Conservation (phyloP, 2,113 vertebrate species). For the Strix uralensis region DNA sequence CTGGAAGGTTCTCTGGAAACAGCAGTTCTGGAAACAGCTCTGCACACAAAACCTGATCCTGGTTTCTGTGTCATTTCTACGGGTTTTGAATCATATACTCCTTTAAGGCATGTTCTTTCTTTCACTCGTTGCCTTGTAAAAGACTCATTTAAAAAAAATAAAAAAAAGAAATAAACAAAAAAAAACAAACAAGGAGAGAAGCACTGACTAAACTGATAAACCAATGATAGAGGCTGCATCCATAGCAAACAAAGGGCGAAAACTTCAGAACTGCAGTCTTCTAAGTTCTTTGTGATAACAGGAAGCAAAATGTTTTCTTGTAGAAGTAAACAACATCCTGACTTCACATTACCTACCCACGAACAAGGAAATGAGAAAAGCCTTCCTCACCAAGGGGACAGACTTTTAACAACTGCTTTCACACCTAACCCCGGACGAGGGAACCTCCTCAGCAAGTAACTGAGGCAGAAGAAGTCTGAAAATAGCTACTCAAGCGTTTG, state of each 20-base stretch:
- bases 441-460: not conserved
- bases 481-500: not conserved
- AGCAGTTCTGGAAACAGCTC: not conserved
- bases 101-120: conserved; percentile 11
- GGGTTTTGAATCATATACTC: not conserved
- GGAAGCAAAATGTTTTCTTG: conserved; percentile 27
- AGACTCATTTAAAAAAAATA: not conserved
- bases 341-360: not conserved
- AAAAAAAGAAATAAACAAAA: too few species aligned
- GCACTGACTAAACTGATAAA: not conserved
- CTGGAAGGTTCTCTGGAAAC: conserved; percentile 39
- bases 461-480: not conserved
- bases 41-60: not conserved
- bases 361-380: not conserved
- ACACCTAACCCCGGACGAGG: not conserved
- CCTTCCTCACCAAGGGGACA: not conserved
- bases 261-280: not conserved
- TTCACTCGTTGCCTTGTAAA: not conserved
- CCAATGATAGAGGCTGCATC: not conserved
- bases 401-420: not conserved
- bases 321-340: not conserved
- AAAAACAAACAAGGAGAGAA: not conserved
- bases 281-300: not conserved
- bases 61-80: not conserved
- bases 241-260: not conserved